These are phyloP conservation scores for Craniophora ligustri DNA, from an alignment of 2,888 invertebrate species.

Conservation along the genomic window DNA sequence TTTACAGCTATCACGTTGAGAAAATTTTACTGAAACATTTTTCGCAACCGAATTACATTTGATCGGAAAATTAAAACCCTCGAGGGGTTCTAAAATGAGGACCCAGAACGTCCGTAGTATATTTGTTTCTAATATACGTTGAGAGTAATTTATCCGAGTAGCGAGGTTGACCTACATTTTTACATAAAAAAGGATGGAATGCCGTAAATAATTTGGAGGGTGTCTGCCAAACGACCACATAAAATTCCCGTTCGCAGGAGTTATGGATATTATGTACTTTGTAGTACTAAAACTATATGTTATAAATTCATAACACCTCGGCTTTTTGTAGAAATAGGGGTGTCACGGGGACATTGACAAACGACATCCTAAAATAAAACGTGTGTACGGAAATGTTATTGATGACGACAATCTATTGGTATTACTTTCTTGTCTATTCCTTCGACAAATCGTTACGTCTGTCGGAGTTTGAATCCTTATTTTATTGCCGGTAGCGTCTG, in stretches of 20 bases:
- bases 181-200: slow-evolving; percentile 31
- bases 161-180: slow-evolving; percentile 43
- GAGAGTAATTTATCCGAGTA: slow-evolving; percentile 34
- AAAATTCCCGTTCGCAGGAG: slow-evolving; percentile 44
- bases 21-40: neutral
- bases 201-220: slow-evolving; percentile 50
- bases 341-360: slow-evolving; percentile 47
- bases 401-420: slow-evolving; percentile 41
- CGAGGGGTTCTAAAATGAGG: too few relatives aligned
- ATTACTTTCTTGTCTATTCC: slow-evolving; percentile 41
- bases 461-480: slow-evolving; percentile 41
- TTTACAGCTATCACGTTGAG: neutral
- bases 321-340: slow-evolving; percentile 32
- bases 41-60: slow-evolving; percentile 1
- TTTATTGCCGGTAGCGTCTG: slow-evolving; percentile 47
- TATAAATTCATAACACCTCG: slow-evolving; percentile 52
- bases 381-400: slow-evolving; percentile 46
- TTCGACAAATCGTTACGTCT: slow-evolving; percentile 33
- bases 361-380: slow-evolving; percentile 51
- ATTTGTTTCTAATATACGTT: slow-evolving; percentile 49
- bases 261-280: slow-evolving; percentile 40
- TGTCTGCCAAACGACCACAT: slow-evolving; percentile 40
- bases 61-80: slow-evolving; percentile 12
- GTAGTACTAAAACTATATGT: slow-evolving; percentile 43
- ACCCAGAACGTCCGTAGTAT: slow-evolving; percentile 20